Evolutionary conservation across 2,113 vertebrate species (phyloP).

Genomic region (Myotis lucifugus): DNA sequence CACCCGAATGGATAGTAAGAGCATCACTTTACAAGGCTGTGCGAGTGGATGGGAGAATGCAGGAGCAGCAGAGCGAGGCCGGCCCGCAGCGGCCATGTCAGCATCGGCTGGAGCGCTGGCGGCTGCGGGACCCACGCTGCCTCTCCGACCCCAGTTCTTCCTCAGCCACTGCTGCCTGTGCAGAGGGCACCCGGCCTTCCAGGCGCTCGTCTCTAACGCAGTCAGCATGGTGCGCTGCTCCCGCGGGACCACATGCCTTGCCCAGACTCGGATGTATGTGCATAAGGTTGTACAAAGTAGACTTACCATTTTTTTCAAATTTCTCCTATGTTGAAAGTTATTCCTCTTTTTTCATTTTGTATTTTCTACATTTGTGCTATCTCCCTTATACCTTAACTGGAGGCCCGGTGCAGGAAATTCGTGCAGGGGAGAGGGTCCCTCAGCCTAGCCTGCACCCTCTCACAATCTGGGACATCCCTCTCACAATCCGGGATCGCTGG

Average conservation of each 20-base stretch:
- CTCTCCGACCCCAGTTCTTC: neutral
- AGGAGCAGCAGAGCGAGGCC: neutral
- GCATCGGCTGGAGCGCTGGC: neutral
- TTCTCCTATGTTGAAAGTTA: neutral
- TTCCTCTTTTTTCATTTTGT: neutral
- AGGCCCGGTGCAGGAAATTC: too few relatives aligned
- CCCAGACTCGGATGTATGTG: neutral
- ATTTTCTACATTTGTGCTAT: neutral
- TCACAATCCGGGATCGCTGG: too few relatives aligned
- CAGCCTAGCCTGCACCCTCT: too few relatives aligned
- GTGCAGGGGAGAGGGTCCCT: too few relatives aligned
- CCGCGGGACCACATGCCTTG: too few relatives aligned
- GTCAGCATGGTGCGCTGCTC: neutral
- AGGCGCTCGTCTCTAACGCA: neutral
- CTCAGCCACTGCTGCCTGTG: neutral
- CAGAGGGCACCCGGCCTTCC: too few relatives aligned
- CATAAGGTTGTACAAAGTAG: neutral
- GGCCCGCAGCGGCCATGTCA: neutral
- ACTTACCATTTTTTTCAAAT: neutral
- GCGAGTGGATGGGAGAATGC: neutral
- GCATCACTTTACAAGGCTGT: fast-evolving
- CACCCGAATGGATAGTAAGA: neutral
- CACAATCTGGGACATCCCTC: too few relatives aligned
- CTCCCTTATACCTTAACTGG: neutral
- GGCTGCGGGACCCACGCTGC: neutral